A percentile compares a stretch with the other conserved stretches of the same genome.
These are phyloP conservation scores for Hippocampus zosterae DNA, from an alignment of 2,113 vertebrate genomes.

Conservation along the genomic window DNA sequence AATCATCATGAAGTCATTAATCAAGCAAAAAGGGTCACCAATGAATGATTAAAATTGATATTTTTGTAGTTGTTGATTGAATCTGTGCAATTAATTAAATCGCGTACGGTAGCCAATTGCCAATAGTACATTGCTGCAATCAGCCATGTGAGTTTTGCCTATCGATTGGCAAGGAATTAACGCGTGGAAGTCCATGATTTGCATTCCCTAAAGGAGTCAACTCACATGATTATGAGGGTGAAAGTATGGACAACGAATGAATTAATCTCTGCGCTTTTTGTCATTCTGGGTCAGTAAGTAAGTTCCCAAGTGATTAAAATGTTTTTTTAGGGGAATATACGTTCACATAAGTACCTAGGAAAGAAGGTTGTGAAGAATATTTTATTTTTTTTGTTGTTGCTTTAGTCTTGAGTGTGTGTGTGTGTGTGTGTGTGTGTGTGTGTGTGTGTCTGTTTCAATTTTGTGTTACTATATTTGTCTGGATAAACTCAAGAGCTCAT, in stretches of 20 bases:
- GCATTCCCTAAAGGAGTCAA: slow-evolving; percentile 12
- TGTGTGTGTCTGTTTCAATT: no score
- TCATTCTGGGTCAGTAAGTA: neutral
- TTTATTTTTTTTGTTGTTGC: no score
- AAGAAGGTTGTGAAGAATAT: no score
- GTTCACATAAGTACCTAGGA: no score
- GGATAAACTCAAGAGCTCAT: no score
- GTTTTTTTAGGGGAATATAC: no score
- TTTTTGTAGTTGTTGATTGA: slow-evolving; percentile 37
- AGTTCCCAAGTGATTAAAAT: no score
- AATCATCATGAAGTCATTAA: slow-evolving; percentile 34
- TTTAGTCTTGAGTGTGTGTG: no score
- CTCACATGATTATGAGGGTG: slow-evolving; percentile 1
- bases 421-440: no score
- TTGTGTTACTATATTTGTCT: no score
- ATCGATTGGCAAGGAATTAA: slow-evolving; percentile 56
- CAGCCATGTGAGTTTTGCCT: slow-evolving; percentile 47
- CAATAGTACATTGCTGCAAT: slow-evolving; percentile 49
- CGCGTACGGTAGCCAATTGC: slow-evolving; percentile 21
- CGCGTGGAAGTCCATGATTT: slow-evolving; percentile 51
- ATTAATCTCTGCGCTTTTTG: neutral
- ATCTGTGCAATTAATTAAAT: slow-evolving; percentile 46
- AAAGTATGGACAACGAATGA: neutral
- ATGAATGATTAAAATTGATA: slow-evolving; percentile 16
- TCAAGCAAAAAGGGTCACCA: slow-evolving; percentile 31